Conservation (phyloP, 2,888 invertebrate species). For the Epistrophella euchroma region DNA sequence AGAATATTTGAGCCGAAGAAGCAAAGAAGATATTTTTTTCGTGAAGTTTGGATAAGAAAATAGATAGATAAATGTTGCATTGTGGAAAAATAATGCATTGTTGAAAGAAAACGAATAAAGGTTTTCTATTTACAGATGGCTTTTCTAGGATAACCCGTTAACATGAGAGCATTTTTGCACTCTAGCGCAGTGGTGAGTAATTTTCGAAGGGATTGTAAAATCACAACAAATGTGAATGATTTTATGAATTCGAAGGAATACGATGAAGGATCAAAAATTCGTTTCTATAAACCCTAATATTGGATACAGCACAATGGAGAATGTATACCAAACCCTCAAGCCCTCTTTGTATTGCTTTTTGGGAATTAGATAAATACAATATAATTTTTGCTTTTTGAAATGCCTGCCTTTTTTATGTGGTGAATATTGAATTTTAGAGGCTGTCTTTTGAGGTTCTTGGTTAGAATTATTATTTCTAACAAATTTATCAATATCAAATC, state of each 20-base stretch:
- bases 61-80: slow-evolving; percentile 56
- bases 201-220: slow-evolving; percentile 16
- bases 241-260: slow-evolving; percentile 3
- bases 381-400: too few relatives aligned
- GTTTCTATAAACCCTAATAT: not conserved
- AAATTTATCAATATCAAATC: too few relatives aligned
- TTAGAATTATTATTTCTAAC: too few relatives aligned
- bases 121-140: slow-evolving; percentile 55
- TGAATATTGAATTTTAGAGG: too few relatives aligned
- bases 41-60: slow-evolving; percentile 18
- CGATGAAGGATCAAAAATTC: not conserved
- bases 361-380: too few relatives aligned
- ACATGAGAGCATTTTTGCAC: slow-evolving; percentile 34
- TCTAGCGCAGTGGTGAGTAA: slow-evolving; percentile 4
- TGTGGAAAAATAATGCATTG: slow-evolving; percentile 56
- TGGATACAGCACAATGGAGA: not conserved
- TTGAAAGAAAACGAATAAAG: slow-evolving; percentile 43
- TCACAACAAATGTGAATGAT: slow-evolving; percentile 3
- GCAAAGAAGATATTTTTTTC: slow-evolving; percentile 38
- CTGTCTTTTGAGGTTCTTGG: too few relatives aligned
- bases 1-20: slow-evolving; percentile 40
- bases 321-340: not conserved
- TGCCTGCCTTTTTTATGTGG: too few relatives aligned
- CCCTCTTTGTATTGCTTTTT: too few relatives aligned
- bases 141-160: slow-evolving; percentile 42